Percentiles rank a stretch among this genome's conserved stretches.
phyloP scores from a whole-genome alignment of 2,113 vertebrate genomes.

The Dasyornis broadbenti region DNA sequence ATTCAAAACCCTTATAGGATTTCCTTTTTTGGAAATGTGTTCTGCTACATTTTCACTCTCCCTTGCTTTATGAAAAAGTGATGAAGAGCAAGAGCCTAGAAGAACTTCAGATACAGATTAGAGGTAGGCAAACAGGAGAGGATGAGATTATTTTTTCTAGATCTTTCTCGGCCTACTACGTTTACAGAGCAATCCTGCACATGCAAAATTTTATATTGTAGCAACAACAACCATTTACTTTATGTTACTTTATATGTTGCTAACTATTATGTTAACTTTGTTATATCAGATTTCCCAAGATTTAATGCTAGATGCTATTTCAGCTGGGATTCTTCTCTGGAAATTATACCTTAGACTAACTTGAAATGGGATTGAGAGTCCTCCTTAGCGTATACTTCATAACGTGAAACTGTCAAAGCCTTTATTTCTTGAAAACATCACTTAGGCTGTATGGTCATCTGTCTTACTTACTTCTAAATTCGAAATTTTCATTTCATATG shows the following conservation, averaged over 20 bases:
- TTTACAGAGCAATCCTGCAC: background rate
- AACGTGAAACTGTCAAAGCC: background rate
- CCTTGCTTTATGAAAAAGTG: background rate
- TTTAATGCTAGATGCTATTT: background rate
- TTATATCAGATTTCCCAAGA: background rate
- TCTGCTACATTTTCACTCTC: background rate
- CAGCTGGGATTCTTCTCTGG: background rate
- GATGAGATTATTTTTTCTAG: background rate
- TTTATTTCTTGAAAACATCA: background rate
- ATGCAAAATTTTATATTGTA: background rate
- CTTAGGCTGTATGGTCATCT: background rate
- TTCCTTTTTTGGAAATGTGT: background rate
- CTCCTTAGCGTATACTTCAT: background rate
- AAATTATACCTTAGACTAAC: background rate
- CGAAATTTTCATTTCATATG: background rate
- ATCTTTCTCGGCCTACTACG: background rate
- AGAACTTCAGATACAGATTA: background rate
- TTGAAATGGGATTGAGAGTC: background rate
- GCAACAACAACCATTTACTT: background rate
- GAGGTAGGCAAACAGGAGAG: background rate
- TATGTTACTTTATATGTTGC: background rate
- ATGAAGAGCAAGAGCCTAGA: background rate
- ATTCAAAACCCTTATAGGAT: background rate
- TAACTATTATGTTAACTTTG: background rate
- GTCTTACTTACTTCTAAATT: background rate